phyloP scores from a whole-genome alignment of 2,888 invertebrate genomes.

The Lycocerus yunnanus region DNA sequence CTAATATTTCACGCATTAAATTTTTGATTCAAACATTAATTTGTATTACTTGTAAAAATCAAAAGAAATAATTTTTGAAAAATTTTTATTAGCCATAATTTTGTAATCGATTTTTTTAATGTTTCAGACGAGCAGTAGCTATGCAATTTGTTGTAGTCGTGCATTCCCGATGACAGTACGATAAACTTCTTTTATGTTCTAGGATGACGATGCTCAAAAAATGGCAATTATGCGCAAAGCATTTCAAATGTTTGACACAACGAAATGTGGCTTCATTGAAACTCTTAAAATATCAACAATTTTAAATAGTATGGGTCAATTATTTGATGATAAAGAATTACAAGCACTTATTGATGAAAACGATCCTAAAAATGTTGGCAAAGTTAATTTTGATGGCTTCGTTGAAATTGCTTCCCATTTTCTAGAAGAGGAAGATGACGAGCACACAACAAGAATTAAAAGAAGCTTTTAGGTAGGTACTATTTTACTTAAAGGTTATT shows the following conservation, averaged over 20 bases:
- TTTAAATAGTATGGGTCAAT: constrained; percentile 92
- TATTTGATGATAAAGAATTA: constrained; percentile 90
- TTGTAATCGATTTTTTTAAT: too few species aligned
- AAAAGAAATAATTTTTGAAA: too few species aligned
- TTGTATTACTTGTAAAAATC: too few species aligned
- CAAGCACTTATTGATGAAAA: constrained; percentile 87
- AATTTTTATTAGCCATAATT: too few species aligned
- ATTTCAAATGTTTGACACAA: constrained; percentile 96
- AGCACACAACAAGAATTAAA: constrained; percentile 96
- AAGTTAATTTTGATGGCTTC: constrained; percentile 94
- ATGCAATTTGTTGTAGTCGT: too few species aligned
- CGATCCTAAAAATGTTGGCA: constrained; percentile 89
- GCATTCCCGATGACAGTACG: too few species aligned
- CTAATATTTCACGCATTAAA: too few species aligned
- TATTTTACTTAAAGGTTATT: too few species aligned
- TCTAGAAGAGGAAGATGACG: constrained; percentile 94
- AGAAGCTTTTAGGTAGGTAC: constrained; percentile 84
- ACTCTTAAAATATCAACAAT: constrained; percentile 90
- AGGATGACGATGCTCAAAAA: constrained; percentile 75
- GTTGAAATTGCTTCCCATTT: constrained; percentile 91
- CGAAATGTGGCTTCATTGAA: constrained; percentile 90
- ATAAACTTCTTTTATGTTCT: not conserved
- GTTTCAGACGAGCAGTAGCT: too few species aligned
- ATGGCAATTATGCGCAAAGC: constrained; percentile 92
- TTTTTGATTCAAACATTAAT: too few species aligned